Percentiles rank a stretch among this genome's conserved stretches.
phyloP scores from a whole-genome alignment of 2,888 invertebrate species.

The Prostheceraeus crozeri region DNA sequence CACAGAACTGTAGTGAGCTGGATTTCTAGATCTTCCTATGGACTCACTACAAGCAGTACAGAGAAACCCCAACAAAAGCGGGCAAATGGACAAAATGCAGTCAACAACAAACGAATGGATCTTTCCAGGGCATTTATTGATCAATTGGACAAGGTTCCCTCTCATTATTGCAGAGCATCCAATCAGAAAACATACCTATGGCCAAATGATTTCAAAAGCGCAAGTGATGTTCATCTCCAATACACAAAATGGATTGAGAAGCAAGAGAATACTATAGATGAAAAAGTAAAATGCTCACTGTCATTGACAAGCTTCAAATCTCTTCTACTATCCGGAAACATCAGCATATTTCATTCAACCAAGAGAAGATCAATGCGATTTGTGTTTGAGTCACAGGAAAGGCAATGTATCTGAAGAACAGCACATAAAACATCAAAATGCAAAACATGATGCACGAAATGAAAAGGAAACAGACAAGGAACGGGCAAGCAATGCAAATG shows the following conservation, averaged over 20 bases:
- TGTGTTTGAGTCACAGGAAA: background rate
- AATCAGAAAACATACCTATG: background rate
- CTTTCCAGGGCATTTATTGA: background rate
- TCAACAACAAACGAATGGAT: background rate
- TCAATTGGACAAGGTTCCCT: conserved; percentile 22
- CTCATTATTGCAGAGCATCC: conserved; percentile 10
- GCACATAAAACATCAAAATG: background rate
- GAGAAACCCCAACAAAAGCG: background rate
- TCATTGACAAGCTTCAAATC: conserved; percentile 2
- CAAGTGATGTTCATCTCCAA: background rate
- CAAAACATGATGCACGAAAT: background rate
- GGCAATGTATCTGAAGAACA: conserved; percentile 2
- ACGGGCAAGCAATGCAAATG: background rate
- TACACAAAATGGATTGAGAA: background rate
- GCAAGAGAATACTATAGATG: background rate
- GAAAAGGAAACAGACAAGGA: conserved; percentile 2
- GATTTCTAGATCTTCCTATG: too few relatives aligned
- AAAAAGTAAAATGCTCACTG: too few relatives aligned
- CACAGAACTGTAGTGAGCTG: background rate
- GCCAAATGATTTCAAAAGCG: conserved; percentile 14
- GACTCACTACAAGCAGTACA: background rate
- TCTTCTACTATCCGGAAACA: background rate
- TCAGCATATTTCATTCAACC: conserved; percentile 2
- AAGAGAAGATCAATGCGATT: conserved; percentile 4
- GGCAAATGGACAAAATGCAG: background rate